Base-by-base conservation (phyloP, 2,888 invertebrate species). In the Strigamia transsilvanica region DNA sequence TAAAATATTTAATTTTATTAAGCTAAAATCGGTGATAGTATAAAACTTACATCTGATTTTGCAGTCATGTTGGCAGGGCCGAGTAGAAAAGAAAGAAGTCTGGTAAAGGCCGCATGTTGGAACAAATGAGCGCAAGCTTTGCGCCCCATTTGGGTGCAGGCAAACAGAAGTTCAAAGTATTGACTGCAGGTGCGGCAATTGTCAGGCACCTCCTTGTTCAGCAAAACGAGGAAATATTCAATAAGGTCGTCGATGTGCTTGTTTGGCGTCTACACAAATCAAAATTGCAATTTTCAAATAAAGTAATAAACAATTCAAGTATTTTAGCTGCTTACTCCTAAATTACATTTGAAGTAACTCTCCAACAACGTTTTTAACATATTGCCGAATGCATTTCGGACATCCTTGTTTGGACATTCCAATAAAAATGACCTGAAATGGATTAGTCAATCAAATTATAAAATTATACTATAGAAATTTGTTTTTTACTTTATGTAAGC, bases 151-250 rank as follows among this genome's bases (percentile, higher is more conserved):
- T 88, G 87, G 15, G 88, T 87, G 85, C 88, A 89, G 80, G 85
- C 84, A 83, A 85, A 86, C 80, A 89, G 85, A 23, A 89, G 86
- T 80, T 85, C 85, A 85, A 89, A 89, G 84, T 89, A 89, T 84
- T 89, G 88, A 6, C 86, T 85, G 83, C 88, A 88, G 61, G 88
- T 87, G 84, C 88, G 88, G 84, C 87, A 87, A 83, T 88, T 87
- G 83, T 89, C 88, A 23, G 88, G 85, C 10, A 89, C 88, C 83
- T 89, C 89, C 84, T 88, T 88, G 82, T 87, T 86, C 82, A 89
- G 84, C 85, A 89, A 84, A 32, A 84, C 84, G 41, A 89, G 85
- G 81, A 89, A 83, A 38, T 85, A 84, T 79, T 87, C 87, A 82
- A 89, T 84, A 38, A 85, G 80, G 61, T 82, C 82, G 18, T 81